Conservation (phyloP, 1,140 invertebrate genomes). For the Brachionus manjavacas region DNA sequence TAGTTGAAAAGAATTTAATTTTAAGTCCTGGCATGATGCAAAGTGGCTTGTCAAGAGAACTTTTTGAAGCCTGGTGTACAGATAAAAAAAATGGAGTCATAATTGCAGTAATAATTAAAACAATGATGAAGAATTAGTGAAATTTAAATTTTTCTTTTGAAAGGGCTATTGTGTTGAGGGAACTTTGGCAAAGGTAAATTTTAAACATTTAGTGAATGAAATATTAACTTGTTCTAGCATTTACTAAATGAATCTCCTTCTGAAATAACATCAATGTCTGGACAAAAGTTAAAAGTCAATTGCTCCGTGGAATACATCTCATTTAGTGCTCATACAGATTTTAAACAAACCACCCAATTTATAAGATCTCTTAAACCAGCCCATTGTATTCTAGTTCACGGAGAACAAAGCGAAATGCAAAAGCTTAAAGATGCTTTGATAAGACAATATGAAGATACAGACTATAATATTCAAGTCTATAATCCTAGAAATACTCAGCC, state of each 20-base stretch:
- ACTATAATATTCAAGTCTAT: constrained; percentile 81
- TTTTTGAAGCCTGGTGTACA: constrained; percentile 98
- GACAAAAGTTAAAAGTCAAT: constrained; percentile 89
- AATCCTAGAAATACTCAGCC: constrained; percentile 91
- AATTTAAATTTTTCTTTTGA: background rate
- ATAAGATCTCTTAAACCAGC: constrained; percentile 85
- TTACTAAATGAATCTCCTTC: constrained; percentile 65
- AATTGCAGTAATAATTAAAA: constrained; percentile 65
- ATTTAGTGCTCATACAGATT: constrained; percentile 98
- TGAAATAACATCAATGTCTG: constrained; percentile 87
- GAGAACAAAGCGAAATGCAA: constrained; percentile 97
- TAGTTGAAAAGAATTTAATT: background rate
- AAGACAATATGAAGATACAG: constrained; percentile 84
- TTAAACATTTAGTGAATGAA: background rate
- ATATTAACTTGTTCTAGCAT: background rate
- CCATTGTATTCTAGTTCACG: constrained; percentile 94
- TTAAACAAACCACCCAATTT: constrained; percentile 96
- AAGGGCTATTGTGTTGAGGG: constrained; percentile 95
- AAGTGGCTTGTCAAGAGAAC: constrained; percentile 87
- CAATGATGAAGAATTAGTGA: background rate
- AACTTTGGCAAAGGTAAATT: constrained; percentile 76
- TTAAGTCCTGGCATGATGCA: constrained; percentile 98
- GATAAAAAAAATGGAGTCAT: constrained; percentile 96
- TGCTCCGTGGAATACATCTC: constrained; percentile 95
- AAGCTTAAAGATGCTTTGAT: constrained; percentile 85